Base-by-base conservation (phyloP, 1,140 invertebrate genomes). In the Drosophila sulfurigaster region DNA sequence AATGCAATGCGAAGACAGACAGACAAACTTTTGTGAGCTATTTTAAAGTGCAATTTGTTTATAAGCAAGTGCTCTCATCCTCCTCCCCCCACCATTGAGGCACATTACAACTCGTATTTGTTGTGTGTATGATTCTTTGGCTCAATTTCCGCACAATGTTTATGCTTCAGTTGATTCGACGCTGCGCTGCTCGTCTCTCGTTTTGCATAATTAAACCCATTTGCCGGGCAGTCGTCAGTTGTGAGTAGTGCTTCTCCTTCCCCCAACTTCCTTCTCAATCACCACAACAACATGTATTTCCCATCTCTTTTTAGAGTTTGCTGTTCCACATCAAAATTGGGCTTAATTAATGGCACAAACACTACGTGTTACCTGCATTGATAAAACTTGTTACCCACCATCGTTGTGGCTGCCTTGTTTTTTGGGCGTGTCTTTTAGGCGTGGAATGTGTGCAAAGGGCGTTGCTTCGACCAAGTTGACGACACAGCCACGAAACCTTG, bases 21-120 rank as follows among this genome's bases (percentile, higher is more conserved):
- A 41, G 59, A 35, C 16, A 64, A 56, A 52, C 35, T 30, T 25
- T 59, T 16, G 20, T 62, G 57, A 48, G 71, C 65, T 74, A 74
- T 74, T 69, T 74, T 74, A 62, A 54, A 74, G 65, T 74, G 65
- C 65, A 74, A 74, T 74, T 74, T 74, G 71, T 74, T 74, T 74
- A 74, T 69, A 73, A 73, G 30, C 38, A 13, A 65, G 35, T 64
- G 41, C 20, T 30, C 58, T 8, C 11, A 11, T 1, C 5, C 8
- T 8, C 5, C 32, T 48, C 28, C 16, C 16, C 25, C 8, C 46
- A n/a, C 10, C 3, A 8, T 8, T 32, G 32, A 41, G 7, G 10
- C 38, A 41, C 38, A 43, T 43, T 28, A 13, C 51, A 32, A 30
- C 8, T 20, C 41, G n/a, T 11, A 25, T 38, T 38, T n/a, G 16